These are phyloP conservation scores for Porites lobata DNA, from an alignment of 92 coral and sea anemone species.

Conservation along the genomic window DNA sequence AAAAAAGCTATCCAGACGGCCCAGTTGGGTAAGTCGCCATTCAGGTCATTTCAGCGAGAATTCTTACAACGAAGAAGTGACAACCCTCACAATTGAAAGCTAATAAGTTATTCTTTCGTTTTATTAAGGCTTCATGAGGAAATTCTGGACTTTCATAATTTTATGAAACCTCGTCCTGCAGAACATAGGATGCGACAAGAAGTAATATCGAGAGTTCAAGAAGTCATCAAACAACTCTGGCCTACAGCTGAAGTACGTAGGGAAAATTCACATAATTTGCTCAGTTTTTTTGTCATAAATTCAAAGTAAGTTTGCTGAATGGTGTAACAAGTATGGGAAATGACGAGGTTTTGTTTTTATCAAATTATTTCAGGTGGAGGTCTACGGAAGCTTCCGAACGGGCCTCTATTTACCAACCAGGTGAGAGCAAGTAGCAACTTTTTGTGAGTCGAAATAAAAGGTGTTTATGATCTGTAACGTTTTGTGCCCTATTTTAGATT, in stretches of 20 bases:
- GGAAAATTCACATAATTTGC: not conserved
- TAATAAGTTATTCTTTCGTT: slow-evolving; percentile 54
- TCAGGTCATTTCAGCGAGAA: not conserved
- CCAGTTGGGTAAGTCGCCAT: slow-evolving; percentile 71
- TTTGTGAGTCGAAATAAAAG: slow-evolving; percentile 3
- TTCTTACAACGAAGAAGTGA: slow-evolving; percentile 13
- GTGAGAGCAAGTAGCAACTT: slow-evolving; percentile 54
- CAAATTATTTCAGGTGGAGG: slow-evolving; percentile 75
- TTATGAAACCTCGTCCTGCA: slow-evolving; percentile 94
- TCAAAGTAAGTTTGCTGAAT: not conserved
- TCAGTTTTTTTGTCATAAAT: not conserved
- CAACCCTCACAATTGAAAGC: slow-evolving; percentile 35
- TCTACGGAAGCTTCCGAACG: slow-evolving; percentile 96
- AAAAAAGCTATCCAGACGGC: slow-evolving; percentile 79
- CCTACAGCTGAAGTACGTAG: slow-evolving; percentile 92
- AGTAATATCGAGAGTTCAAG: slow-evolving; percentile 88
- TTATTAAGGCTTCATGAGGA: slow-evolving; percentile 87
- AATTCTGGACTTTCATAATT: slow-evolving; percentile 88
- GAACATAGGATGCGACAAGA: slow-evolving; percentile 92
- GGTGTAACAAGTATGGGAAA: not conserved
- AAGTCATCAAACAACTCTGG: slow-evolving; percentile 92
- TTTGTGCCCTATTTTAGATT: slow-evolving; percentile 2
- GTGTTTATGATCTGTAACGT: slow-evolving; percentile 28
- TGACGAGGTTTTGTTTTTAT: slow-evolving; percentile 19
- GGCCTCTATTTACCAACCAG: slow-evolving; percentile 97